Evolutionary conservation across 2,888 invertebrate species (phyloP).

Genomic region (Belgica antarctica): DNA sequence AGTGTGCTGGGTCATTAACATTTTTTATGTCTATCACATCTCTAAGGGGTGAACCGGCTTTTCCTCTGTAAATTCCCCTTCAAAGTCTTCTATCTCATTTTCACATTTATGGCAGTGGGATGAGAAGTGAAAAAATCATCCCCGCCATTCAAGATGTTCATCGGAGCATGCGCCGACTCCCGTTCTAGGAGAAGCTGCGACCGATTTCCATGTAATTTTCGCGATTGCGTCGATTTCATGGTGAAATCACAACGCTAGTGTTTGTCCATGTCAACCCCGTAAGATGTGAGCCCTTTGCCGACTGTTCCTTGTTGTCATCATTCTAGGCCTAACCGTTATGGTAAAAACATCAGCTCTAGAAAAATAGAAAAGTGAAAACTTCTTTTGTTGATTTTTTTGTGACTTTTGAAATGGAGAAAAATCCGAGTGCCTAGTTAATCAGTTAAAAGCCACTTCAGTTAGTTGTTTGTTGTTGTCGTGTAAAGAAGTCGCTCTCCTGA

Average conservation of each 20-base stretch:
- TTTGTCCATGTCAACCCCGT: background rate
- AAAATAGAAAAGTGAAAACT: slow-evolving; percentile 45
- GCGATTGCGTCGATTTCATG: slow-evolving; percentile 23
- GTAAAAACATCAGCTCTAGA: slow-evolving; percentile 49
- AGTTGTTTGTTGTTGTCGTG: slow-evolving; percentile 43
- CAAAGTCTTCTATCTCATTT: background rate
- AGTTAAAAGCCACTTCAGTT: slow-evolving; percentile 31
- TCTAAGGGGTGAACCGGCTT: slow-evolving; percentile 12
- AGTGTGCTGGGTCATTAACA: slow-evolving; percentile 8
- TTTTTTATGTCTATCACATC: background rate
- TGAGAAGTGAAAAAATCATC: background rate
- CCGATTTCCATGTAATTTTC: slow-evolving; percentile 14
- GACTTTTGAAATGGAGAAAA: too few relatives aligned
- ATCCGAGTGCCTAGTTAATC: slow-evolving; percentile 28
- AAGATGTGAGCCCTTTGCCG: slow-evolving; percentile 27
- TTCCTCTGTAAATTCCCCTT: background rate
- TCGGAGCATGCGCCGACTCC: background rate
- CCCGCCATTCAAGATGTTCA: background rate
- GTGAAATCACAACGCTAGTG: background rate
- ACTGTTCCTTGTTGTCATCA: slow-evolving; percentile 53
- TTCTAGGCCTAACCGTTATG: slow-evolving; percentile 57
- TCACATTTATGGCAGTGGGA: background rate
- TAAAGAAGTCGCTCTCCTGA: slow-evolving; percentile 33
- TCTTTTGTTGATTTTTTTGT: slow-evolving; percentile 35
- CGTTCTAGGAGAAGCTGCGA: background rate